Percentiles rank a stretch among this genome's conserved stretches.
These are phyloP conservation scores for Aviceda subcristata DNA, from an alignment of 2,113 vertebrate genomes.

Conservation along the genomic window DNA sequence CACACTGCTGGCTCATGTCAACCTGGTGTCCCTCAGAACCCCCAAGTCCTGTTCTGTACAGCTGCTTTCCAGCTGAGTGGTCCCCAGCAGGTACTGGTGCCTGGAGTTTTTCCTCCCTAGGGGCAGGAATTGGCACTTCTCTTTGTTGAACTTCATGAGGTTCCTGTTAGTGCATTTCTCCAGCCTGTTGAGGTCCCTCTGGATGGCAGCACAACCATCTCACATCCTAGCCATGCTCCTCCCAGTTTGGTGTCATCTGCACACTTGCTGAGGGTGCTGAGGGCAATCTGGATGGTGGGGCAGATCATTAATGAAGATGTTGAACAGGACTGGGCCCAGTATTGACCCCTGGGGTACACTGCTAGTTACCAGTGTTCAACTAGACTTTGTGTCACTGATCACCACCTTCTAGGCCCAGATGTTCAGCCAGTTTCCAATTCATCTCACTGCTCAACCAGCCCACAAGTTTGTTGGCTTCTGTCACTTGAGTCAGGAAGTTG, in stretches of 20 bases:
- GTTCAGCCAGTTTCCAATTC: background rate
- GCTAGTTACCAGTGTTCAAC: background rate
- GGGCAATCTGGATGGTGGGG: background rate
- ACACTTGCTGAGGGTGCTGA: background rate
- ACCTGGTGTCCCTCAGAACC: background rate
- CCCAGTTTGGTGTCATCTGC: background rate
- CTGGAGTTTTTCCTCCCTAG: background rate
- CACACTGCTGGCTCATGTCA: background rate
- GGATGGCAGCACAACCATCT: background rate
- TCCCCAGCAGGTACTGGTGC: background rate
- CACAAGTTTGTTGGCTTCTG: background rate
- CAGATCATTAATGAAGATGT: background rate
- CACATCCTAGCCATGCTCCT: background rate
- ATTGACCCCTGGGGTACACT: background rate
- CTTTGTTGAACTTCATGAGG: background rate
- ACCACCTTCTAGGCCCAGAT: rapidly evolving
- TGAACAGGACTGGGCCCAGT: too few relatives aligned
- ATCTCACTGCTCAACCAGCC: background rate
- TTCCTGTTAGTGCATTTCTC: background rate
- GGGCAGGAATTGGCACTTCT: background rate
- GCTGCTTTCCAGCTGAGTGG: background rate
- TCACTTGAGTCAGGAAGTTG: background rate
- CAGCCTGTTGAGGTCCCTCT: background rate
- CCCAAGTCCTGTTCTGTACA: background rate
- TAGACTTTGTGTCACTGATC: background rate